A percentile compares a stretch with the other conserved stretches of the same genome.
phyloP scores from a whole-genome alignment of 2,113 vertebrate genomes.

The Dryoscopus gambensis region DNA sequence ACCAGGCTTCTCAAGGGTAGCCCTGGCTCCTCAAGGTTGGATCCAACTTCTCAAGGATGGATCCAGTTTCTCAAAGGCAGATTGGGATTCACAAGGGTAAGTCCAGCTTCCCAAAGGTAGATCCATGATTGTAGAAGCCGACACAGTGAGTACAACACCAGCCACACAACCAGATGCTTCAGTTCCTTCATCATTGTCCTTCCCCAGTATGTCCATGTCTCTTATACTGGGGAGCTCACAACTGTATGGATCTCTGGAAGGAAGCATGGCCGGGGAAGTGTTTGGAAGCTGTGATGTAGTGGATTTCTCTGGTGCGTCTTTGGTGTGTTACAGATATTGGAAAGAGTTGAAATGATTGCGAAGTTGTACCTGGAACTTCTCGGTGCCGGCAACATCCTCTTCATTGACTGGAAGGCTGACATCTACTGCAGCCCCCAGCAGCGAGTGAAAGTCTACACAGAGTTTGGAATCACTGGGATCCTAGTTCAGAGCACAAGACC shows the following conservation, averaged over 20 bases:
- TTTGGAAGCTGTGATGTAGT: background rate
- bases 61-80: background rate
- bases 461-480: slow-evolving; percentile 35
- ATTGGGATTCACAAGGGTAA: no score
- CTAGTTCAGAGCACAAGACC: slow-evolving; percentile 21
- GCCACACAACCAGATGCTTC: background rate
- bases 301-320: background rate
- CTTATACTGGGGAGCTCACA: background rate
- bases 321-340: slow-evolving; percentile 64
- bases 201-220: no score
- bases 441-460: slow-evolving; percentile 49
- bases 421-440: slow-evolving; percentile 52
- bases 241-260: background rate
- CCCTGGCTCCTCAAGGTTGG: background rate
- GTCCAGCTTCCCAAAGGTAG: background rate
- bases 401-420: slow-evolving; percentile 61
- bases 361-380: slow-evolving; percentile 71
- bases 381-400: slow-evolving; percentile 73
- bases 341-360: slow-evolving; percentile 67
- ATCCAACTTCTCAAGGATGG: background rate
- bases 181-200: background rate
- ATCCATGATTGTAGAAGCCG: background rate
- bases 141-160: background rate
- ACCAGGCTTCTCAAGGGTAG: background rate
- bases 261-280: background rate